Evolutionary conservation across 2,888 invertebrate species (phyloP), one percentile per base, ranked within the genome.

Genomic region (Trissoscelio sp.): DNA sequence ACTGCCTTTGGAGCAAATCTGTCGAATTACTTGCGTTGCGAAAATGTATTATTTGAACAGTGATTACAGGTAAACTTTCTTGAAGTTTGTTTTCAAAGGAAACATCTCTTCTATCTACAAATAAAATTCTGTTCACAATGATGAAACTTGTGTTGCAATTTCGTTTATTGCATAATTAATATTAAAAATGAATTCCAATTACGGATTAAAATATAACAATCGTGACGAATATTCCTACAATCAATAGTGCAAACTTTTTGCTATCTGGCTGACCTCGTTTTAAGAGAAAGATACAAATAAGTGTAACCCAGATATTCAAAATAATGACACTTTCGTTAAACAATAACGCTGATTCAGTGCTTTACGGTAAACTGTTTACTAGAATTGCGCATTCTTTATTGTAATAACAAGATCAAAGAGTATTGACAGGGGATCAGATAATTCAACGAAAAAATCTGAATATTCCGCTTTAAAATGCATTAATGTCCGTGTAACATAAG

Each of bases 171-270:
- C 1, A 3, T 14, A 42, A 42, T 42, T 42, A 42, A 14, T 14
- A 14, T 37, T 42, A 14, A 42, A 42, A 42, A 7, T 31, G 9
- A 31, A 42, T 14, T 42, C 12, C 9, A 46, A 7, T 20, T 4
- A 5, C 14, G 28, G 51, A 37, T 73, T 55, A 66, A 37, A 58
- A 31, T n/a, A 31, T 67, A 67, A 58, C 64, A 37, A 58, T 42
- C 46, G 18, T 9, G 14, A 31, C 55, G 18, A 79, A 60, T 48
- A 51, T 58, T 66, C 44, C 9, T 16, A 24, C n/a, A 73, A 74
- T 79, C 79, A 55, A 73, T 79, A 73, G 62, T 51, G 51, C 34
- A 22, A 79, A 67, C 28, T 72, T 73, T 69, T 73, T 73, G 46
- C 31, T 64, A 46, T 67, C 67, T 46, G 37, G 34, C 14, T 79